Evolutionary conservation across 1,140 invertebrate species (phyloP), one percentile per base, ranked within the genome.

Genomic region (Drosophila kanapiae): DNA sequence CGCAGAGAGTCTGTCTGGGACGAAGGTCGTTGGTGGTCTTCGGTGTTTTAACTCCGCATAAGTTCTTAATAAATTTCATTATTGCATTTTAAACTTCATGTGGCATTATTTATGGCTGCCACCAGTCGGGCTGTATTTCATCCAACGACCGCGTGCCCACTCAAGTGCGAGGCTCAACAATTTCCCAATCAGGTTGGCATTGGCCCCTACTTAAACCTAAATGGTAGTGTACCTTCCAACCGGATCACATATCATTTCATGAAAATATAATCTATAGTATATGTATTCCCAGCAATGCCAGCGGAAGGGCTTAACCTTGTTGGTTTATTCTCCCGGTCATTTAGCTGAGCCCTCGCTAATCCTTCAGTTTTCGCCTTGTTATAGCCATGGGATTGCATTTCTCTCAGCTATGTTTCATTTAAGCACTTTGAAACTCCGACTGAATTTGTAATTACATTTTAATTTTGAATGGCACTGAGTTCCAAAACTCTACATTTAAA

Each of bases 51-150:
- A 78, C 75, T 78, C 59, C 64, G 59, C 65, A 78, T 78, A 78
- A 78, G 76, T 78, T 78, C 75, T 78, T 78, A 78, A 78, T 78
- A 78, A 78, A 78, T 78, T 78, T 71, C 58, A 78, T 78, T 78
- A 78, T 78, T 78, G 65, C 75, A 78, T 71, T 78, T 78, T 78
- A 70, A 78, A 78, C 65, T 70, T 78, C 58, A 16, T 63, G 65
- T 62, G 75, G 53, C 40, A 62, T 78, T 70, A 78, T 78, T 78
- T 78, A 78, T 78, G 51, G 51, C 65, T 43, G 35, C 63, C 64
- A 48, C 23, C 74, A n/a, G 8, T 1, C 27, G 23, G 47, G 13
- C 13, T 27, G 45, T 27, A 18, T 11, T 70, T 75, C 40, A 31
- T 18, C 53, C 37, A 53, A 18, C 40, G 27, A 42, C 42, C 38